Evolutionary conservation across 2,888 invertebrate genomes (phyloP).

Genomic region (Dione juno): DNA sequence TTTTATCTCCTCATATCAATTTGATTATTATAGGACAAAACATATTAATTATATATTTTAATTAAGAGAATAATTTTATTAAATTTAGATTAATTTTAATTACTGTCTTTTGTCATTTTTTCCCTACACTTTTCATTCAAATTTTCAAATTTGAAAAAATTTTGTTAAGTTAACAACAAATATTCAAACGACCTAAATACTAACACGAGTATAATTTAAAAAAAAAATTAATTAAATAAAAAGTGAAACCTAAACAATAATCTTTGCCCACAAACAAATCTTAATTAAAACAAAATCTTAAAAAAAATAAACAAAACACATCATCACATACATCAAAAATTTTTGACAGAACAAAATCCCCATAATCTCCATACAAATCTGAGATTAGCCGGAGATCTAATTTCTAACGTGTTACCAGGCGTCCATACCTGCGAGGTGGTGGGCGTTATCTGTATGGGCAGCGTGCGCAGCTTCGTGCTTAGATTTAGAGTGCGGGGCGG

Average conservation of each 20-base stretch:
- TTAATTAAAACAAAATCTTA: neutral
- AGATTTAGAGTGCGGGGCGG: slow-evolving; percentile 73
- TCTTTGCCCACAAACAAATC: neutral
- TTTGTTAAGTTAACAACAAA: no score
- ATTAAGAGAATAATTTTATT: no score
- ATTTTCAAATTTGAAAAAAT: no score
- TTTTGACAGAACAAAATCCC: neutral
- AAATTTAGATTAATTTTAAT: no score
- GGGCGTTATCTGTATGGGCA: slow-evolving; percentile 76
- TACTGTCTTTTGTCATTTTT: no score
- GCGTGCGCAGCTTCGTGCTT: slow-evolving; percentile 74
- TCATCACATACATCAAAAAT: neutral
- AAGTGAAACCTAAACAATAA: neutral
- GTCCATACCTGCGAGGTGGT: slow-evolving; percentile 77
- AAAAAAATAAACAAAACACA: neutral
- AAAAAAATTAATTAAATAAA: neutral
- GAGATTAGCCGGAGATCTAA: slow-evolving; percentile 60
- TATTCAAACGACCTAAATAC: no score
- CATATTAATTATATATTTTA: no score
- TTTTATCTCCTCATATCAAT: no score
- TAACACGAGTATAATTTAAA: no score
- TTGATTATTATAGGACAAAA: no score
- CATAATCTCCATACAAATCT: slow-evolving; percentile 45
- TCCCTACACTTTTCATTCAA: no score
- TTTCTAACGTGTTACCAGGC: slow-evolving; percentile 73